phyloP scores from a whole-genome alignment of 2,888 invertebrate genomes.

The Tetramorium bicarinatum region DNA sequence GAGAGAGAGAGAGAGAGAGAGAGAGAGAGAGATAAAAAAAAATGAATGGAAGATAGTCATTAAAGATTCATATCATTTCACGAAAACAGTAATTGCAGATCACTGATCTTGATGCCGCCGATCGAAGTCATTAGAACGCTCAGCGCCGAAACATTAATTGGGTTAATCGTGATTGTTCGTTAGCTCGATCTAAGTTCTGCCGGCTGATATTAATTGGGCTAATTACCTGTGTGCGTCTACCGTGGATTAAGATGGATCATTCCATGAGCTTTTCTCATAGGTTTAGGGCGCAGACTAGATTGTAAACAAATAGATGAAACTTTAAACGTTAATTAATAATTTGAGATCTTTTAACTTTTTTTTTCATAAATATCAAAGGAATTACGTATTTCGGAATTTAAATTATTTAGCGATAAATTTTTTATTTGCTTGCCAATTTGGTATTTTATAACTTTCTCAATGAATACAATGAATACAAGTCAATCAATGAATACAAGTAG shows the following conservation, averaged over 20 bases:
- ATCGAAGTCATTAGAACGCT: constrained; percentile 36
- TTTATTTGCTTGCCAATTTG: not conserved
- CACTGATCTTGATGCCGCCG: constrained; percentile 33
- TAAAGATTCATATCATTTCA: not conserved
- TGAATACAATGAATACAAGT: not conserved
- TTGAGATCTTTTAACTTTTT: not conserved
- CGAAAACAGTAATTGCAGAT: constrained; percentile 27
- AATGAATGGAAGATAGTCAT: not conserved
- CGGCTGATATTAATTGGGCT: constrained; percentile 51
- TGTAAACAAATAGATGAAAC: not conserved
- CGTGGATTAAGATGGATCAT: constrained; percentile 53
- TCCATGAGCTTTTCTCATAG: constrained; percentile 8
- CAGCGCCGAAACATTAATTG: constrained; percentile 52
- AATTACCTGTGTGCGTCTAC: constrained; percentile 49
- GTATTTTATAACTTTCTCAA: not conserved
- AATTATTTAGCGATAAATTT: not conserved
- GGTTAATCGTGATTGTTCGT: constrained; percentile 52
- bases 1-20: not conserved
- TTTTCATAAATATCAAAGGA: not conserved
- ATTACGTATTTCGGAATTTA: not conserved
- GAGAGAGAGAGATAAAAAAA: too few relatives aligned
- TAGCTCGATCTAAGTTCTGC: constrained; percentile 42
- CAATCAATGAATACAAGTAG: not conserved
- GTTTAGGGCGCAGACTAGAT: not conserved
- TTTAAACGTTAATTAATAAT: constrained; percentile 6